These are phyloP conservation scores for Lampropteryx suffumata DNA, from an alignment of 2,888 invertebrate genomes.

Conservation along the genomic window DNA sequence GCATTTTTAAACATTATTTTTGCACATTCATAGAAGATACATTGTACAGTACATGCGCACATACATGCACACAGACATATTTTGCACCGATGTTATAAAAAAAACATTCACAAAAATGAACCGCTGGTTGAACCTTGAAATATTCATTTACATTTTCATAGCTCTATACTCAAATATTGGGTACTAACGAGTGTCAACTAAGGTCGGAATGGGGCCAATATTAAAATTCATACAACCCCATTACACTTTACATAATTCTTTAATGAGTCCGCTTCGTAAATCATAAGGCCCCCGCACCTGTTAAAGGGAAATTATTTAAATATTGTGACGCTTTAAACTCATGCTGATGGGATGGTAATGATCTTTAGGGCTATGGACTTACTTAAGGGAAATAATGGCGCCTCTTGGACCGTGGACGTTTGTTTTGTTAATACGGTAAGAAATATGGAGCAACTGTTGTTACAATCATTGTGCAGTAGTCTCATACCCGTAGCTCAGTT, in stretches of 20 bases:
- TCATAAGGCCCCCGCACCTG: conserved; percentile 18
- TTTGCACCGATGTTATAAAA: too few relatives aligned
- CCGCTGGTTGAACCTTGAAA: too few relatives aligned
- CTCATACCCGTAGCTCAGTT: too few relatives aligned
- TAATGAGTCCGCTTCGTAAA: conserved; percentile 36
- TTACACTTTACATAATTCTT: conserved; percentile 45
- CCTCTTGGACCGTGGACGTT: too few relatives aligned
- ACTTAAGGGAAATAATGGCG: background rate
- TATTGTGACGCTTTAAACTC: conserved; percentile 33
- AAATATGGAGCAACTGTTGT: too few relatives aligned
- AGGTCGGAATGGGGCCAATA: conserved; percentile 22
- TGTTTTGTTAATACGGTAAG: too few relatives aligned
- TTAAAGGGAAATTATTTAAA: conserved; percentile 34
- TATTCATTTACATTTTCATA: conserved; percentile 19
- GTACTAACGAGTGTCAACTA: conserved; percentile 21
- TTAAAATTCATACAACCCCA: conserved; percentile 48
- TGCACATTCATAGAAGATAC: too few relatives aligned
- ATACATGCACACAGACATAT: too few relatives aligned
- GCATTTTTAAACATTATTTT: too few relatives aligned
- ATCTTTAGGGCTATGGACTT: background rate
- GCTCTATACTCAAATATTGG: conserved; percentile 29
- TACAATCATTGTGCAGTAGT: too few relatives aligned
- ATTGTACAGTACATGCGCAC: too few relatives aligned
- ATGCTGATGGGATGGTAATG: conserved; percentile 29
- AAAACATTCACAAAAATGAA: too few relatives aligned